Percentiles rank a stretch among this genome's conserved stretches.
Conservation (phyloP, 2,888 invertebrate genomes). For the Junonia oenone region DNA sequence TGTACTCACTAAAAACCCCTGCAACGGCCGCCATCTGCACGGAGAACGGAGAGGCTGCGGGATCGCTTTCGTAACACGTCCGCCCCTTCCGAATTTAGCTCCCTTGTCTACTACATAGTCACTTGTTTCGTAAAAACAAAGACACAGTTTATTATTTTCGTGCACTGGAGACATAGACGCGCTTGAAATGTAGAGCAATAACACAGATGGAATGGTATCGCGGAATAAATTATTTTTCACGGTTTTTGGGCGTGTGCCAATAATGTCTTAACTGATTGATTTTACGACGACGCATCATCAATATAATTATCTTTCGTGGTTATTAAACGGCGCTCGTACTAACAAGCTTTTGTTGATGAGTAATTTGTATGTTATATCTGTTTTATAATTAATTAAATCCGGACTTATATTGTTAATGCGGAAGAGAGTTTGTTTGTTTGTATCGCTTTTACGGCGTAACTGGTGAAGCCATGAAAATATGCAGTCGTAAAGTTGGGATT, state of each 20-base stretch:
- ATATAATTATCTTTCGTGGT: conserved; percentile 38
- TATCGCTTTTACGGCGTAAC: no score
- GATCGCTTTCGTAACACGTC: no score
- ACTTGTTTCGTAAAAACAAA: neutral
- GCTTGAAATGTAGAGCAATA: conserved; percentile 7
- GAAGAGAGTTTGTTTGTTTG: no score
- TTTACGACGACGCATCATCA: conserved; percentile 43
- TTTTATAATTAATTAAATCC: neutral
- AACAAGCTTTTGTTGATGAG: conserved; percentile 8
- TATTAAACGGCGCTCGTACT: conserved; percentile 30
- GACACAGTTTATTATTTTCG: neutral
- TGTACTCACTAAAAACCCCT: no score
- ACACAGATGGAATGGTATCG: neutral
- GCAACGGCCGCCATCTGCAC: no score
- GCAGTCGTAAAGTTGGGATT: no score
- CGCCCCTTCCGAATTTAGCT: no score
- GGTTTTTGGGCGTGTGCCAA: conserved; percentile 28
- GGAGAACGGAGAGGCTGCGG: no score
- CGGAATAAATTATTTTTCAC: conserved; percentile 29
- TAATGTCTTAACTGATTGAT: conserved; percentile 51
- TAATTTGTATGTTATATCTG: neutral
- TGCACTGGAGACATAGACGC: neutral
- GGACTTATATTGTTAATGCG: no score
- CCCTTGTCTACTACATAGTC: no score
- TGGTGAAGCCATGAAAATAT: no score